Evolutionary conservation across 2,113 vertebrate species (phyloP).

Genomic region (Alces alces): DNA sequence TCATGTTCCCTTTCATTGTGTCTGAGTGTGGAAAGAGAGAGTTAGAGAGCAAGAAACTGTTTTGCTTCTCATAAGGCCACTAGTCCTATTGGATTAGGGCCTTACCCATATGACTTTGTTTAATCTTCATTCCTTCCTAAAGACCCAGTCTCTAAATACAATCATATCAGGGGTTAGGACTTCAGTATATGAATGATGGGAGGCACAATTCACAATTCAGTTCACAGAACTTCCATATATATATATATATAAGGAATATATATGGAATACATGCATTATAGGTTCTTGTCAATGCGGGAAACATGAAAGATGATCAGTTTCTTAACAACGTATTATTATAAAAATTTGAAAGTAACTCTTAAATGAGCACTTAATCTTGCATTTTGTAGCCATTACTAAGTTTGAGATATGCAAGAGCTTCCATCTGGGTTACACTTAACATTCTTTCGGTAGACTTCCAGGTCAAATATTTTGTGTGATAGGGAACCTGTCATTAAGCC

Average conservation of each 20-base stretch:
- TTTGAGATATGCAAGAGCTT: background rate
- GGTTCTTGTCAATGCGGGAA: background rate
- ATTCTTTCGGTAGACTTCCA: background rate
- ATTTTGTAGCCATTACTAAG: background rate
- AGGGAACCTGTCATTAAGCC: slow-evolving; percentile 25
- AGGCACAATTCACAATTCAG: background rate
- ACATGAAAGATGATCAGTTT: background rate
- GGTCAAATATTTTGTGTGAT: slow-evolving; percentile 26
- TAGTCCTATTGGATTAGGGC: background rate
- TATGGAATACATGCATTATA: background rate
- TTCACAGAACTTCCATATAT: background rate
- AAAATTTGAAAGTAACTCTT: background rate
- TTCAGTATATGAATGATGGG: background rate
- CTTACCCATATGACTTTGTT: background rate
- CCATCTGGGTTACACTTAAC: background rate
- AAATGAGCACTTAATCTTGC: background rate
- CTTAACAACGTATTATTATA: background rate
- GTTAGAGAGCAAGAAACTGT: background rate
- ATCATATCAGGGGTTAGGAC: background rate
- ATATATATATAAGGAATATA: background rate
- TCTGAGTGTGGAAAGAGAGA: background rate
- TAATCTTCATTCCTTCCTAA: background rate
- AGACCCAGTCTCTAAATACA: background rate
- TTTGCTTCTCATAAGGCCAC: background rate
- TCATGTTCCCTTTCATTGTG: background rate